Base-by-base conservation (phyloP, 2,888 invertebrate species). In the Bellardia bayeri region DNA sequence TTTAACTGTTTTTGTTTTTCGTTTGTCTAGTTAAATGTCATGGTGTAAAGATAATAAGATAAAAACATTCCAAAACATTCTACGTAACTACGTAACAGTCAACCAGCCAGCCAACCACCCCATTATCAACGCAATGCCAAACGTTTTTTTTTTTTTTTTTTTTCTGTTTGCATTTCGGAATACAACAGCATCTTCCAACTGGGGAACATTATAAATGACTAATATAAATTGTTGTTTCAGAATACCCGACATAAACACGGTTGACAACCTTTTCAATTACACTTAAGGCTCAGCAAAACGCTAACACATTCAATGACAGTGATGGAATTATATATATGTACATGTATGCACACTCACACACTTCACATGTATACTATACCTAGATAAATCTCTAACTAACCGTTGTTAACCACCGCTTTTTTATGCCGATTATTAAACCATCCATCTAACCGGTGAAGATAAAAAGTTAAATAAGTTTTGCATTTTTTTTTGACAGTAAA, bases 231-330 rank as follows among this genome's bases (percentile, higher is more conserved):
- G 7, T 66, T 14, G 42, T 45, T 16, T 45, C 45, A 33, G 13
- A 72, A 56, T 49, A 69, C 33, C 49, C 61, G 61, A 13, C 33
- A 63, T 75, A 63, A 75, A 63, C 61, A 75, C 61, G 74, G 33
- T 49, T 75, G 74, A 75, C 74, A 75, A 49, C 71, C 61, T 37
- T 49, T 63, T 75, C 74, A 75, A 49, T 75, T 75, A 75, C 61
- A 61, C 33, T 75, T 56, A n/a, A 51, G 9, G n/a, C 51, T 51
- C 51, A 51, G 51, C 30, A 61, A 61, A 23, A 33, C 30, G 61
- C 33, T 11, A 16, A 30, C 9, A 58, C 9, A 58, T 5, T 3
- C 40, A 40, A 16, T 42, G 40, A 40, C 37, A 64, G 16, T 16
- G 16, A 40, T 40, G 64, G 5, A 5, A 33, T 6, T 40, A 9